Evolutionary conservation across 2,113 vertebrate species (phyloP), one percentile per base, ranked within the genome.

Genomic region (Lutjanus erythropterus): DNA sequence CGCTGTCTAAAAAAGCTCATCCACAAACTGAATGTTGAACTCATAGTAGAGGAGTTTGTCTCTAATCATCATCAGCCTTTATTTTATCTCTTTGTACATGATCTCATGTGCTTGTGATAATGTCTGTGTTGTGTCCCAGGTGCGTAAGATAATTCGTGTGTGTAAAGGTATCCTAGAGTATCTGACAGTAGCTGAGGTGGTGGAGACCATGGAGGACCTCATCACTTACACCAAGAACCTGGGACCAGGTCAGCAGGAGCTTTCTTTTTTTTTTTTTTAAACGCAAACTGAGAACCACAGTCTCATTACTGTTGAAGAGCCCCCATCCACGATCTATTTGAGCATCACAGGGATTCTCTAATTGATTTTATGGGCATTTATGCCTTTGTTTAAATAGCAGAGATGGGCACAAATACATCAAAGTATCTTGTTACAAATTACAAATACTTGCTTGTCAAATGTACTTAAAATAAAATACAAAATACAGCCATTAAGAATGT

Each of bases 141-240:
- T 99, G 81, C 97, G 97, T 79, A 99, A 97, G 94, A 99, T 99
- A 72, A 98, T 99, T 85, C 95, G 98, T 60, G 98, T 99, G 84
- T 99, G 97, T 94, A 99, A 98, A 95, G 98, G 98, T 52, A 99
- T 99, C 92, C 90, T 99, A 86, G 98, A 99, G 92, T 99, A 99
- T 88, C 95, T 99, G 90, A 95, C 98, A 6, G 98, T 99, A 82
- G 97, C 98, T 0, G 97, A 99, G 83, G 97, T 99, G 78, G 98
- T 99, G 81, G 98, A 99, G 90, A 98, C 96, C 47, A 99, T 99
- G 97, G 98, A 99, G 93, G 98, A 99, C 91, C 95, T 99, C 93
- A 96, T 99, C 91, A 99, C 98, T 19, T 99, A 99, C 83, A 99
- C 98, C 21, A 99, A 99, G 94, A 99, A 99, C 90, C 95, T 99